Percentiles rank a stretch among this genome's conserved stretches.
Evolutionary conservation across 2,113 vertebrate genomes (phyloP).

Genomic region (Poeciliopsis retropinna): DNA sequence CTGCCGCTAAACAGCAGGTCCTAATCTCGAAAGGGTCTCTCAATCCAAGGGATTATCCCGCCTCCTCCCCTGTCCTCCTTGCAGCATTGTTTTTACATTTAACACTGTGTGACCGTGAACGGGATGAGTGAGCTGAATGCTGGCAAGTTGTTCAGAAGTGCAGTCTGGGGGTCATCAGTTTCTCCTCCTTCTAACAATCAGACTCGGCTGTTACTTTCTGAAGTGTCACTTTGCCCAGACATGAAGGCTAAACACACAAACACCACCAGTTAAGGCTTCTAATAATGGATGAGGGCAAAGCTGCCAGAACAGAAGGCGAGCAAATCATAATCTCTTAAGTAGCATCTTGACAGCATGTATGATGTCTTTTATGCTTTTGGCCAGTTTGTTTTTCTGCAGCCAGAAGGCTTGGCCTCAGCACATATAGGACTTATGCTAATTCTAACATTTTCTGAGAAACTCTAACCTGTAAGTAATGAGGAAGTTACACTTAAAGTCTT

Average conservation of each 20-base stretch:
- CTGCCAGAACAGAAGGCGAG: conserved; percentile 63
- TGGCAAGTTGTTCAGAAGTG: conserved; percentile 41
- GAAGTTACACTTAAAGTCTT: conserved; percentile 39
- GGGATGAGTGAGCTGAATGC: conserved; percentile 49
- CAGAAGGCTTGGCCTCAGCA: neutral
- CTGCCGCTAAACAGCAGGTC: conserved; percentile 57
- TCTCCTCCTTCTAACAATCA: neutral
- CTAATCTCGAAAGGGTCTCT: conserved; percentile 74
- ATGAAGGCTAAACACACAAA: neutral
- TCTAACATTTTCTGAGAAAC: conserved; percentile 20
- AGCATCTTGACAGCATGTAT: conserved; percentile 56
- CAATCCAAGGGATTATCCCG: conserved; percentile 78
- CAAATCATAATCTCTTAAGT: conserved; percentile 72
- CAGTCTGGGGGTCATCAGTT: conserved; percentile 24
- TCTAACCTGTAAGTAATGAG: conserved; percentile 36
- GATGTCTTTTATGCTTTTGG: conserved; percentile 26
- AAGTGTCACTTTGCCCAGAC: neutral
- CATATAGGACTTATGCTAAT: conserved; percentile 19
- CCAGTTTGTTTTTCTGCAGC: neutral
- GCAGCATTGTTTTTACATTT: conserved; percentile 46
- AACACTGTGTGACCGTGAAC: conserved; percentile 38
- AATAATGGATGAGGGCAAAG: conserved; percentile 38
- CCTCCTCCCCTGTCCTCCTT: conserved; percentile 51
- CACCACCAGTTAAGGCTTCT: neutral
- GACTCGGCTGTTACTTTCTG: neutral